Evolutionary conservation across 2,113 vertebrate species (phyloP).

Genomic region (Bothrops jararaca): DNA sequence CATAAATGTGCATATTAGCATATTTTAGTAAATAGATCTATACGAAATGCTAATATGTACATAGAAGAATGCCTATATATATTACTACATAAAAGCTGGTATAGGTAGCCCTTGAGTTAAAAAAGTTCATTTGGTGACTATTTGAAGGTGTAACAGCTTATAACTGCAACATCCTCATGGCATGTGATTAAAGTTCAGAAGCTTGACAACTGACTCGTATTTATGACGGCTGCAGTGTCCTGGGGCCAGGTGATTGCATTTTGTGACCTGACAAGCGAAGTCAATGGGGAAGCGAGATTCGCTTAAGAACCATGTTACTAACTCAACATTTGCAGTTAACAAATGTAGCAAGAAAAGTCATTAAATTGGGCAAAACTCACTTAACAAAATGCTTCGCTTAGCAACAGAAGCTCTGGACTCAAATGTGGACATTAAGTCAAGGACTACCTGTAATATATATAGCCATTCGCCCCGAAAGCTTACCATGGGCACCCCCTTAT

Average conservation of each 20-base stretch:
- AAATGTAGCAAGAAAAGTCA: not conserved
- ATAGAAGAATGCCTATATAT: not conserved
- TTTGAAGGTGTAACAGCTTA: no score
- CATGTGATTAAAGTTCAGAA: no score
- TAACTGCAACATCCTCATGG: rapidly evolving
- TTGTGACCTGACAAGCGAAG: not conserved
- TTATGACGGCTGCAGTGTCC: no score
- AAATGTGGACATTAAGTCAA: not conserved
- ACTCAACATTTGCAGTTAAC: not conserved
- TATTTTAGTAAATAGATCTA: not conserved
- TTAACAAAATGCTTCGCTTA: not conserved
- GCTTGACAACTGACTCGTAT: no score
- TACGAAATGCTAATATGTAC: not conserved
- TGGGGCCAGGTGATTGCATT: not conserved
- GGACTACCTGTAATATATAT: not conserved
- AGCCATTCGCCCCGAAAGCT: not conserved
- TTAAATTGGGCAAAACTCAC: not conserved
- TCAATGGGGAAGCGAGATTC: no score
- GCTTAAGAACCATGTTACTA: no score
- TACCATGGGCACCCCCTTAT: not conserved
- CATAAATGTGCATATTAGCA: not conserved
- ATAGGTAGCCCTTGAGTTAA: not conserved
- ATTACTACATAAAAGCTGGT: not conserved
- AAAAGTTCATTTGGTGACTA: no score
- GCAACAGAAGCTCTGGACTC: not conserved